These are phyloP conservation scores for Vesta saturnalis DNA, from an alignment of 2,888 invertebrate genomes.

Conservation along the genomic window DNA sequence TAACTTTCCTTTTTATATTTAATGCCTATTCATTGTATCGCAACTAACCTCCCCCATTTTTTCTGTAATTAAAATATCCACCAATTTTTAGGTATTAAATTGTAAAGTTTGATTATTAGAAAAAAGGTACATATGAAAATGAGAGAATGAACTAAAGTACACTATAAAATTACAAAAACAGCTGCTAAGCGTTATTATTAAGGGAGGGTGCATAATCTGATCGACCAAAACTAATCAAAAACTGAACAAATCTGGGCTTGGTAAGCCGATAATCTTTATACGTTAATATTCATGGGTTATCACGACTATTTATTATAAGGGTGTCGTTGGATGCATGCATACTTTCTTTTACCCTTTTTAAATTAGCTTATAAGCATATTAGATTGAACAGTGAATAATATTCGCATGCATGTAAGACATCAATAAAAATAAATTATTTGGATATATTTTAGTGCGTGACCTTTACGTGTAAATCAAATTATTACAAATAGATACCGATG, in stretches of 20 bases:
- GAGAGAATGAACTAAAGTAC: not conserved
- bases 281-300: constrained; percentile 48
- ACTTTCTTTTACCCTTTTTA: constrained; percentile 29
- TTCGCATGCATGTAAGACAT: not conserved
- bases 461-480: no score
- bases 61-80: not conserved
- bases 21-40: constrained; percentile 43
- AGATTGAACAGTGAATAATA: not conserved
- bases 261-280: constrained; percentile 42
- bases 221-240: constrained; percentile 51
- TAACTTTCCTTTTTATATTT: constrained; percentile 50
- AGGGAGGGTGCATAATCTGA: constrained; percentile 49
- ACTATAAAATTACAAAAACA: constrained; percentile 34
- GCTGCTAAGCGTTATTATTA: constrained; percentile 46
- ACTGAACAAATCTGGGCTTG: constrained; percentile 44
- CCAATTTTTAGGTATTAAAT: not conserved
- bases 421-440: no score
- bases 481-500: no score
- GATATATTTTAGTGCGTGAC: no score
- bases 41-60: constrained; percentile 4
- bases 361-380: constrained; percentile 13
- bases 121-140: not conserved
- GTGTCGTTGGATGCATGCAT: constrained; percentile 34
- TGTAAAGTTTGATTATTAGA: not conserved
- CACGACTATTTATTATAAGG: constrained; percentile 42